phyloP scores from a whole-genome alignment of 2,888 invertebrate species.

The Coleophora flavipennella region DNA sequence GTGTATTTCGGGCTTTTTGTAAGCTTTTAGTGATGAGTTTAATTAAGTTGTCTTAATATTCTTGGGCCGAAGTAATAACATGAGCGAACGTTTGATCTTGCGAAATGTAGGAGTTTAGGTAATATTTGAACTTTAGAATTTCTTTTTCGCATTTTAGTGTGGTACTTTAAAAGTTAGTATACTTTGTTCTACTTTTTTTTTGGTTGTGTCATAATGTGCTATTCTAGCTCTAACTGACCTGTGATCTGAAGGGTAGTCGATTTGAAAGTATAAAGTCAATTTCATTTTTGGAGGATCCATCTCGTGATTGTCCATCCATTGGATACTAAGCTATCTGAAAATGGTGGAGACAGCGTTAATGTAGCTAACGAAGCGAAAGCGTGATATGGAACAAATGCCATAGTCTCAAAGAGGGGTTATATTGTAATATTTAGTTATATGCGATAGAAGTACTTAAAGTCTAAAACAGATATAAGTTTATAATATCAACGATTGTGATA shows the following conservation, averaged over 20 bases:
- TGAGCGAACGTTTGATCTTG: not conserved
- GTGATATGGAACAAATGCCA: too few relatives aligned
- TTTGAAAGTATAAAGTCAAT: constrained; percentile 18
- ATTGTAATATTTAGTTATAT: too few relatives aligned
- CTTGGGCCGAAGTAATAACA: constrained; percentile 7
- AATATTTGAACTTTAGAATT: constrained; percentile 8
- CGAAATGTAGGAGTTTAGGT: not conserved
- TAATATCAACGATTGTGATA: too few relatives aligned
- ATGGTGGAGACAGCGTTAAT: too few relatives aligned
- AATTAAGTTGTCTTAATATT: constrained; percentile 11
- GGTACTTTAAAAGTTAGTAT: constrained; percentile 1
- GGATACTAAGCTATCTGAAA: too few relatives aligned
- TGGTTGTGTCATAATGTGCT: constrained; percentile 1
- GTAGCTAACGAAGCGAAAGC: too few relatives aligned
- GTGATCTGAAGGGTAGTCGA: constrained; percentile 13
- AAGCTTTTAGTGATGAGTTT: constrained; percentile 9
- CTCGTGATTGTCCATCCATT: too few relatives aligned
- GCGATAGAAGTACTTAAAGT: too few relatives aligned
- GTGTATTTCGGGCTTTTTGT: not conserved
- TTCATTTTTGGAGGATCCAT: constrained; percentile 14
- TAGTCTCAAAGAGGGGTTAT: too few relatives aligned
- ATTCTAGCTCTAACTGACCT: constrained; percentile 15
- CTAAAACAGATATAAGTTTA: too few relatives aligned
- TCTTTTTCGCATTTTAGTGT: constrained; percentile 10
- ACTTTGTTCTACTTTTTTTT: constrained; percentile 11